phyloP scores from a whole-genome alignment of 64 coral and sea anemone species.

The Montipora sp. region DNA sequence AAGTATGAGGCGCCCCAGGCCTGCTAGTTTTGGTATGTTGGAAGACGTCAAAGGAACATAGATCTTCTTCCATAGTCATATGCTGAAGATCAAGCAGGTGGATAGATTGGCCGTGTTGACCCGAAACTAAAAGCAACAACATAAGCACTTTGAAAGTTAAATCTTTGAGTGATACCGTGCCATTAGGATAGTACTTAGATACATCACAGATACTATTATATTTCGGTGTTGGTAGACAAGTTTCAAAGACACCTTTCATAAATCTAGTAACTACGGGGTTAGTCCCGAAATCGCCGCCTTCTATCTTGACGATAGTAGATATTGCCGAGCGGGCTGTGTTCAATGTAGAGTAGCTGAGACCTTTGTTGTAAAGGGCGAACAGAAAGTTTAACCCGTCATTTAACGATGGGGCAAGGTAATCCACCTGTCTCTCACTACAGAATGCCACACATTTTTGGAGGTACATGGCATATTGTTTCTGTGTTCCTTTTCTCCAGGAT shows the following conservation, averaged over 20 bases:
- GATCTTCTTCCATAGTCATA: not conserved
- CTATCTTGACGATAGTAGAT: conserved; percentile 7
- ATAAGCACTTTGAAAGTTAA: no score
- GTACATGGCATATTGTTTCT: conserved; percentile 67
- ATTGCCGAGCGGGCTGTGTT: conserved; percentile 43
- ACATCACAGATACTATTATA: conserved; percentile 53
- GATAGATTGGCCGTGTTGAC: no score
- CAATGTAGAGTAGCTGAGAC: conserved; percentile 37
- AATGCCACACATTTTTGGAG: conserved; percentile 49
- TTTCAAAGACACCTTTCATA: conserved; percentile 53
- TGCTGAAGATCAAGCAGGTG: conserved; percentile 38
- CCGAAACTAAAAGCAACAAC: no score
- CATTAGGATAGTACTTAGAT: conserved; percentile 2
- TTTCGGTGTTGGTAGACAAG: conserved; percentile 25
- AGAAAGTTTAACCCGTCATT: not conserved
- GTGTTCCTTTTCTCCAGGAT: conserved; percentile 39
- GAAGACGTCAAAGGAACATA: no score
- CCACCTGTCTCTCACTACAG: conserved; percentile 48
- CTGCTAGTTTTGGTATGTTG: no score
- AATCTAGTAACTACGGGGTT: conserved; percentile 39
- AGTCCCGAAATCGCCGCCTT: conserved; percentile 6
- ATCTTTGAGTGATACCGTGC: conserved; percentile 1
- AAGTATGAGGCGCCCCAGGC: not conserved
- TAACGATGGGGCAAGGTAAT: conserved; percentile 11
- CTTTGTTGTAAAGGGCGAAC: not conserved